Base-by-base conservation (phyloP, 1,140 invertebrate genomes). In the Antheraea mylitta region DNA sequence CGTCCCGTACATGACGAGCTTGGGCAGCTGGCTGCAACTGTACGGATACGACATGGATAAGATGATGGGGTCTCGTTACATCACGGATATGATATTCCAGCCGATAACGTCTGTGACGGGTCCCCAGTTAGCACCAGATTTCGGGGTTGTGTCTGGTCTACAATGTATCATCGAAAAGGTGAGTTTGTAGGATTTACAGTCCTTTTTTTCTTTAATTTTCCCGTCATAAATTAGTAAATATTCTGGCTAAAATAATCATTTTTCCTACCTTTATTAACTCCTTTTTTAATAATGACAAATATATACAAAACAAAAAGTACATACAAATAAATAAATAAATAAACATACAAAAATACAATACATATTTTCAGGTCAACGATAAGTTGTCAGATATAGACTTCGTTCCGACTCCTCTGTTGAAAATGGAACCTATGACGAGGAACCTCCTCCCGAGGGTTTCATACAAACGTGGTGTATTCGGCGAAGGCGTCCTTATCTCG, bases 401-500 rank as follows among this genome's bases (percentile, higher is more conserved):
- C 77, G 96, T 97, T 0, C 96, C 96, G 0, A 96, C 96, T 60
- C 96, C 96, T 0, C 81, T 97, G 5, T 88, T 97, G 36, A 97
- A 97, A 80, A 95, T 96, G 93, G 96, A 97, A 82, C 95, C 96
- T 3, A 96, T 96, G 74, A 97, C 96, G n/a, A 90, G 94, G 19
- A 97, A 97, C 74, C 92, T 97, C 0, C 91, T 97, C 18, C 96
- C 96, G 0, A 89, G 96, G 22, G 96, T 98, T 0, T 96, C 97
- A 0, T 97, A 97, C 82, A 94, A 96, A 30, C 94, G 96, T 11
- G 96, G 96, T 0, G 96, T 98, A 0, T 98, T 99, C 77, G 98
- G 98, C 0, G 96, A 98, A 82, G 98, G 98, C 2, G 96, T 99
- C 0, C 92, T 98, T 0, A 95, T 99, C 7, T 98, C 98, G 0